These are phyloP conservation scores for Maniola jurtina DNA, from an alignment of 1,140 invertebrate species.

Conservation along the genomic window DNA sequence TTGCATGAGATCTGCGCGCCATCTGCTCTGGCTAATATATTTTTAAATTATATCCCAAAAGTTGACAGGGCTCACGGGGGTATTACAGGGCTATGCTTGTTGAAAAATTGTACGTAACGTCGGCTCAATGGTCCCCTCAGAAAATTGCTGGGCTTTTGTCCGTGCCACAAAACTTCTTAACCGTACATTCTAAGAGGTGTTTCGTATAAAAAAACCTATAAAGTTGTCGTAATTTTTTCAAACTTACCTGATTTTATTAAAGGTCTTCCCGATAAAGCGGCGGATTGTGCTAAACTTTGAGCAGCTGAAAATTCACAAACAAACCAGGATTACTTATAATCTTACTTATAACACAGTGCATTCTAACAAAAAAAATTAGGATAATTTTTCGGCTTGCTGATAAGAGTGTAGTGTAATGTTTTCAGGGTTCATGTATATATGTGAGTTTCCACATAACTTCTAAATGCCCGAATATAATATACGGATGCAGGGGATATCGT, in stretches of 20 bases:
- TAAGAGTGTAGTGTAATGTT: no score
- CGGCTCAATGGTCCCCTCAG: slow-evolving; percentile 34
- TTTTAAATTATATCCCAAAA: slow-evolving; percentile 68
- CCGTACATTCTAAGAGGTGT: background rate
- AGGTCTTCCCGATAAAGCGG: slow-evolving; percentile 26
- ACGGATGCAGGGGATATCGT: no score
- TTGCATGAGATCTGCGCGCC: slow-evolving; percentile 56
- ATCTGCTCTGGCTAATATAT: slow-evolving; percentile 62
- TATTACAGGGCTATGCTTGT: slow-evolving; percentile 40
- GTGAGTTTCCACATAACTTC: no score
- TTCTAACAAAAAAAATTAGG: no score
- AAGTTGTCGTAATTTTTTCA: background rate
- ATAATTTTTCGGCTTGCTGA: no score
- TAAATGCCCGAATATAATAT: no score
- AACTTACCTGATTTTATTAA: slow-evolving; percentile 37
- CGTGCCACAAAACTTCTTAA: slow-evolving; percentile 1
- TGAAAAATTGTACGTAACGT: slow-evolving; percentile 49
- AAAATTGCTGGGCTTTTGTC: slow-evolving; percentile 27
- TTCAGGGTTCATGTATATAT: no score
- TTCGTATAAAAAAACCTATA: background rate
- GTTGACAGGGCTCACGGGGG: slow-evolving; percentile 45
- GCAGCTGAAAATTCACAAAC: slow-evolving; percentile 23
- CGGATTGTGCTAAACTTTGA: slow-evolving; percentile 25
- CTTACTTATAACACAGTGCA: no score
- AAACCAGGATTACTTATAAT: background rate